phyloP scores from a whole-genome alignment of 2,113 vertebrate species.

The Pseudorectes ferrugineus region DNA sequence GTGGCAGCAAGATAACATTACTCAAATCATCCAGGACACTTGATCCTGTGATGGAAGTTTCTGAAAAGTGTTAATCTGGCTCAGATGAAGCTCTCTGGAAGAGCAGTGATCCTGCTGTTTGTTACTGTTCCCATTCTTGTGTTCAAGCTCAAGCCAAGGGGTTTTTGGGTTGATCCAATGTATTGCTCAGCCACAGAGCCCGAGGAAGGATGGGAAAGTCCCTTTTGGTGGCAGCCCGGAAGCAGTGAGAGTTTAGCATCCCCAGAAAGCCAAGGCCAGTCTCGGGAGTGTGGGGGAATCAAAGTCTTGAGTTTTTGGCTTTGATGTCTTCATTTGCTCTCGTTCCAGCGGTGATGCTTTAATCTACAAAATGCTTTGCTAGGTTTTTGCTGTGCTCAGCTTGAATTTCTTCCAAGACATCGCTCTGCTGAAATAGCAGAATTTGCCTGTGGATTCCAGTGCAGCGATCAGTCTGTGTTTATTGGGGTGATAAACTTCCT shows the following conservation, averaged over 20 bases:
- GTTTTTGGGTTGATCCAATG: not conserved
- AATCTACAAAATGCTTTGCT: not conserved
- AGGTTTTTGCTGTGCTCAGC: slow-evolving; percentile 24
- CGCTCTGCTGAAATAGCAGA: slow-evolving; percentile 25
- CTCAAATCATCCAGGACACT: not conserved
- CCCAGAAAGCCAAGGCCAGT: rapidly evolving
- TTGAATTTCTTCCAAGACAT: slow-evolving; percentile 39
- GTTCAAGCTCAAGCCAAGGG: not conserved
- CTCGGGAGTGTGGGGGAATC: rapidly evolving
- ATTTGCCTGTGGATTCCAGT: not conserved
- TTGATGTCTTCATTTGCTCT: not conserved
- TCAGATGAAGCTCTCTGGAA: not conserved
- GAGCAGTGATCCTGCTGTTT: not conserved
- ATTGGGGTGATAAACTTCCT: slow-evolving; percentile 10
- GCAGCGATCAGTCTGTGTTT: not conserved
- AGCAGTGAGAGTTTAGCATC: not conserved
- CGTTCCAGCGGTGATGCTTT: not conserved
- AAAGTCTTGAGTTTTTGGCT: not conserved
- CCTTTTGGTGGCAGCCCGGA: not conserved
- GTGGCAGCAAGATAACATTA: not conserved
- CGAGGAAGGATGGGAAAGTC: rapidly evolving
- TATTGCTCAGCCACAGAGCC: rapidly evolving
- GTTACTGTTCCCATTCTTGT: not conserved
- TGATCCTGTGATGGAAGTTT: not conserved
- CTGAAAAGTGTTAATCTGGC: not conserved